phyloP scores from a whole-genome alignment of 2,113 vertebrate species.

The Brachypteracias leptosomus region DNA sequence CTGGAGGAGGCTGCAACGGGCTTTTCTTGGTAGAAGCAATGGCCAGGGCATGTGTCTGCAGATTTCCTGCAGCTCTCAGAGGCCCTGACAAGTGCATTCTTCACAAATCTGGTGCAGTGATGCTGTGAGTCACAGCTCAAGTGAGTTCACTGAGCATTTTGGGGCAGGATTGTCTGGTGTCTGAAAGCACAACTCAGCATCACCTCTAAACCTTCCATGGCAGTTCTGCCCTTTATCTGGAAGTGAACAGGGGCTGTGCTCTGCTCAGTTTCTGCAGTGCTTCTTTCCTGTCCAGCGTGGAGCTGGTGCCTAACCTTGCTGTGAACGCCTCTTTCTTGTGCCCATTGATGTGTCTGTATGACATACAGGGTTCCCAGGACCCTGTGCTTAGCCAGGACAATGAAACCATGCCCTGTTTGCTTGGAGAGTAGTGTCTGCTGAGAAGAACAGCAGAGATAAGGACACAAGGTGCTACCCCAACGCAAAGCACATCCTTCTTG shows the following conservation, averaged over 20 bases:
- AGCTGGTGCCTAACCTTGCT: background rate
- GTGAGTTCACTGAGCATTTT: background rate
- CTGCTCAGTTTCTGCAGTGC: background rate
- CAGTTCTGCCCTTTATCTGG: background rate
- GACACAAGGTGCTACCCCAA: background rate
- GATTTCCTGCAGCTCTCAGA: background rate
- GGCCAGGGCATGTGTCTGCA: background rate
- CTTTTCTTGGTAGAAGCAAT: background rate
- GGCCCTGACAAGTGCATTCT: background rate
- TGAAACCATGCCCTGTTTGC: background rate
- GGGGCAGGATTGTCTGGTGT: background rate
- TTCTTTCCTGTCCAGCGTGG: background rate
- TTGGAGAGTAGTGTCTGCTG: background rate
- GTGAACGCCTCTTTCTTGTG: background rate
- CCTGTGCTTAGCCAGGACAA: background rate
- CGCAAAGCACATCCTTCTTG: background rate
- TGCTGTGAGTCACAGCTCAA: background rate
- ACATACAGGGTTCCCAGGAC: background rate
- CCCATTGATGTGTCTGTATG: background rate
- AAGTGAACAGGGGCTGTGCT: background rate
- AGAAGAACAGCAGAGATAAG: background rate
- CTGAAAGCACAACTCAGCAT: background rate
- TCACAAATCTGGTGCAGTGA: fast-evolving
- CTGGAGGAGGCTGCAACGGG: background rate
- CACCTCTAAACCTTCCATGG: background rate